Percentiles rank a stretch among this genome's conserved stretches.
phyloP scores from a whole-genome alignment of 2,888 invertebrate genomes.

The Congeria kusceri region DNA sequence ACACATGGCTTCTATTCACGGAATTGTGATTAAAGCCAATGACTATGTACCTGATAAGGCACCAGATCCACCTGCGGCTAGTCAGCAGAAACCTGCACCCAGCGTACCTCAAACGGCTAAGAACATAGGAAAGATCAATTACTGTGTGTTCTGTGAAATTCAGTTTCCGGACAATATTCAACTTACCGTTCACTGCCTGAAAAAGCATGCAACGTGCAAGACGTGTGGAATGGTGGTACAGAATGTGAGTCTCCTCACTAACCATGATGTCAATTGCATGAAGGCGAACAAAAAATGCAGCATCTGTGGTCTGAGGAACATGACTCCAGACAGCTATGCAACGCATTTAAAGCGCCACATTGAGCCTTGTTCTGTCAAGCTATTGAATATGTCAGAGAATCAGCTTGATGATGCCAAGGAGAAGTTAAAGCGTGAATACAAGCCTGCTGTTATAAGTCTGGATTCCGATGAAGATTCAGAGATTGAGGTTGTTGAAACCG shows the following conservation, averaged over 20 bases:
- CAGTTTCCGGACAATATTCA: conserved; percentile 80
- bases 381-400: conserved; percentile 61
- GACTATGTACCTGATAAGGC: conserved; percentile 38
- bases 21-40: conserved; percentile 73
- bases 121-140: conserved; percentile 60
- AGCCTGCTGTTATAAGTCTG: conserved; percentile 58
- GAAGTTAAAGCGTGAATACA: conserved; percentile 57
- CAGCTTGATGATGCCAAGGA: conserved; percentile 51
- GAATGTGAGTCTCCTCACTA: conserved; percentile 68
- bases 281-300: conserved; percentile 69
- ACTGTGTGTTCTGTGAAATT: conserved; percentile 80
- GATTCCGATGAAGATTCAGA: conserved; percentile 59
- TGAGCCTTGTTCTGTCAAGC: conserved; percentile 72
- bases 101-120: conserved; percentile 26
- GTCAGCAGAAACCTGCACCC: conserved; percentile 30
- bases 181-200: conserved; percentile 79
- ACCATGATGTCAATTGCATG: conserved; percentile 72
- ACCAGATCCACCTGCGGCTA: not conserved
- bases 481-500: conserved; percentile 46
- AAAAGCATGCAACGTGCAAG: conserved; percentile 79
- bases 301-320: conserved; percentile 73
- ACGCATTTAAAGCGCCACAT: conserved; percentile 75
- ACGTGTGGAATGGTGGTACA: conserved; percentile 82
- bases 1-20: conserved; percentile 78
- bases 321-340: conserved; percentile 62